A percentile compares a stretch with the other conserved stretches of the same genome.
phyloP scores from a whole-genome alignment of 2,797 vertebrate species.

The Scolopax rusticola region DNA sequence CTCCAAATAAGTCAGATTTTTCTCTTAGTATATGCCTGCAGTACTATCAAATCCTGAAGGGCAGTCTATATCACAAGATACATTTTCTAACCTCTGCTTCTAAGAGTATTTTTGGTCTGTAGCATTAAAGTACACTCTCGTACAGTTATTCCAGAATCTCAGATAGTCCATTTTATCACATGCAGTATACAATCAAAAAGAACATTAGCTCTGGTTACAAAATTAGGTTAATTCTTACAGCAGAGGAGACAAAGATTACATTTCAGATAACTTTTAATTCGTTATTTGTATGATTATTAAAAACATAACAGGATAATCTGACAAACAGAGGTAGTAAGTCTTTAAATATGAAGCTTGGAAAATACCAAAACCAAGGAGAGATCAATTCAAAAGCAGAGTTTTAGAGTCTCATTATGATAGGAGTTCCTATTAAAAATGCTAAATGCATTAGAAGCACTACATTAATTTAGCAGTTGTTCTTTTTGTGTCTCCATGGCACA shows the following conservation, averaged over 20 bases:
- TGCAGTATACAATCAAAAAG: not conserved
- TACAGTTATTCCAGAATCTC: constrained; percentile 5
- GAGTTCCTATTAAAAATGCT: not conserved
- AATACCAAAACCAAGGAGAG: not conserved
- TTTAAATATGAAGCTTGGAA: not conserved
- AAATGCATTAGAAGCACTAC: not conserved
- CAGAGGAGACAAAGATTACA: not conserved
- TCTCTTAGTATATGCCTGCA: constrained; percentile 19
- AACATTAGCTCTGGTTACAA: not conserved
- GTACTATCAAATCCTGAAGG: constrained; percentile 16
- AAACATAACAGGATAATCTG: not conserved
- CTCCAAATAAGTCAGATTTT: not conserved
- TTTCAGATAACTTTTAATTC: not conserved
- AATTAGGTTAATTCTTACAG: not conserved
- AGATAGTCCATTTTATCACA: not conserved
- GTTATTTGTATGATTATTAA: not conserved
- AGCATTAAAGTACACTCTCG: not conserved
- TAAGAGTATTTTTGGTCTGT: not conserved
- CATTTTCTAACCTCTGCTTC: constrained; percentile 48
- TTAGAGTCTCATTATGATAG: not conserved
- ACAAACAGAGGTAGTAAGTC: not conserved
- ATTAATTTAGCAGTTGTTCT: not conserved
- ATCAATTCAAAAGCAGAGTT: not conserved
- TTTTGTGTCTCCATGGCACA: not conserved
- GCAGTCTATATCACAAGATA: not conserved